Evolutionary conservation across 2,888 invertebrate species (phyloP).

Genomic region (Torymus aiolomorphi): DNA sequence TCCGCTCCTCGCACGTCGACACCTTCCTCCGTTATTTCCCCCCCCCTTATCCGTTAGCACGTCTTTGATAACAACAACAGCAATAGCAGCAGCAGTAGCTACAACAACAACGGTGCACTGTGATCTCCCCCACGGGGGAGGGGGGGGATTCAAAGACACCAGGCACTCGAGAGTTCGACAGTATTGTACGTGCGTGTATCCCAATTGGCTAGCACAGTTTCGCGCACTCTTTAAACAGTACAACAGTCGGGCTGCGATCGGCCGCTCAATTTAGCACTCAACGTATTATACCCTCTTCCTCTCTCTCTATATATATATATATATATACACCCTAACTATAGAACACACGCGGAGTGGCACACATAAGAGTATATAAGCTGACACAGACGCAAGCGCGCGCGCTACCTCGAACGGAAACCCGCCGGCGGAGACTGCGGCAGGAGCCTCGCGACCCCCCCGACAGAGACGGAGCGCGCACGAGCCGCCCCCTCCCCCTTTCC

Average conservation of each 20-base stretch:
- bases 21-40: too few species aligned
- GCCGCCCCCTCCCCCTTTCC: not conserved
- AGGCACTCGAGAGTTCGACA: too few species aligned
- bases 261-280: not conserved
- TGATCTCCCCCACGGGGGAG: too few species aligned
- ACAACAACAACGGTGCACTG: too few species aligned
- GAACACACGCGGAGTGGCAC: too few species aligned
- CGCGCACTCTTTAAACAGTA: slow-evolving; percentile 23
- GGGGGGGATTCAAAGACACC: too few species aligned
- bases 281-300: not conserved
- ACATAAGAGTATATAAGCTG: not conserved
- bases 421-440: slow-evolving; percentile 69
- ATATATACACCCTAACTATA: not conserved
- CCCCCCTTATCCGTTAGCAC: too few species aligned
- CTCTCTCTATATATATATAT: not conserved
- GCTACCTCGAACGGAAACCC: slow-evolving; percentile 64
- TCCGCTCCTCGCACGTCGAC: too few species aligned
- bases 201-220: too few species aligned
- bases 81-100: too few species aligned
- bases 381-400: not conserved
- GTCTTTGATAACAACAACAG: too few species aligned
- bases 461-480: slow-evolving; percentile 14
- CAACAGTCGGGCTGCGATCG: slow-evolving; percentile 18
- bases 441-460: slow-evolving; percentile 54
- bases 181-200: too few species aligned